These are phyloP conservation scores for Neogobius melanostomus DNA, from an alignment of 2,113 vertebrate genomes.

Conservation along the genomic window DNA sequence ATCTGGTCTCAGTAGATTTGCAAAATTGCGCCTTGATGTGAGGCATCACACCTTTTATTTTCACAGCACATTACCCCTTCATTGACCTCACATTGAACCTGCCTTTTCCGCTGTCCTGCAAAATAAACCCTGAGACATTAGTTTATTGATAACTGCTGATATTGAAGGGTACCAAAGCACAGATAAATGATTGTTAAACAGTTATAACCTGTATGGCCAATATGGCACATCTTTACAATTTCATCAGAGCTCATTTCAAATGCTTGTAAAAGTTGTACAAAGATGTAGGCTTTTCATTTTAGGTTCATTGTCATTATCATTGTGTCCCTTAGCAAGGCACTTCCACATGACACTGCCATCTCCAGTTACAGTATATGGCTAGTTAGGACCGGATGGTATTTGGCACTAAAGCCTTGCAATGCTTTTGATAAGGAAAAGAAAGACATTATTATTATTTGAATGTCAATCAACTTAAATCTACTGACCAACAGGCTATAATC, in stretches of 20 bases:
- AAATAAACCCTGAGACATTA: slow-evolving; percentile 9
- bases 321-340: no score
- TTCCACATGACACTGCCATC: no score
- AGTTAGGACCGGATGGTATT: no score
- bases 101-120: neutral
- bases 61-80: slow-evolving; percentile 42
- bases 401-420: no score
- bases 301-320: no score
- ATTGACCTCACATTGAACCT: neutral
- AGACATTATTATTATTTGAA: no score
- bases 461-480: no score
- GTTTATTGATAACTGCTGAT: slow-evolving; percentile 2
- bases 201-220: neutral
- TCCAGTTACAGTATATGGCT: no score
- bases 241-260: neutral
- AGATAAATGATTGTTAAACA: neutral
- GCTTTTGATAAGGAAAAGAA: no score
- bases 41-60: slow-evolving; percentile 41
- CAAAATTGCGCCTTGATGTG: slow-evolving; percentile 35
- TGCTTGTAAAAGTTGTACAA: no score
- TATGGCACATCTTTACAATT: neutral
- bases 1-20: slow-evolving; percentile 17
- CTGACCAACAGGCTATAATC: no score
- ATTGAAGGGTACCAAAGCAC: neutral
- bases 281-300: no score